Percentiles rank a stretch among this genome's conserved stretches.
phyloP scores from a whole-genome alignment of 2,797 vertebrate species.

The Microhierax caerulescens region DNA sequence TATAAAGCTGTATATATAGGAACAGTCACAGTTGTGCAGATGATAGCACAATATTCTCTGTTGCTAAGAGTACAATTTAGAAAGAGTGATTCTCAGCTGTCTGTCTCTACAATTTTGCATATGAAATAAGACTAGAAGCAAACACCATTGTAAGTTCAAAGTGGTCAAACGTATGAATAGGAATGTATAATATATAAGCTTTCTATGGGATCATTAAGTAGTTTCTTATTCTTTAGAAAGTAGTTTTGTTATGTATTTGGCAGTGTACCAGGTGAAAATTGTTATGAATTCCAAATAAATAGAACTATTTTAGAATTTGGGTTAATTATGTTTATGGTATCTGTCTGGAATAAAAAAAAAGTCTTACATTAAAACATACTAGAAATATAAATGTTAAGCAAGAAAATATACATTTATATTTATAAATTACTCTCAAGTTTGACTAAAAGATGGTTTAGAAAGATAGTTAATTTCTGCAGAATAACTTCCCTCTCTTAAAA shows the following conservation, averaged over 20 bases:
- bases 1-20: constrained; percentile 47
- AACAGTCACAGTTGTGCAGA: constrained; percentile 35
- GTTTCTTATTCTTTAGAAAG: background rate
- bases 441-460: background rate
- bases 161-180: constrained; percentile 9
- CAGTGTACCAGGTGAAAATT: background rate
- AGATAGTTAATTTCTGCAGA: background rate
- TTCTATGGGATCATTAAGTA: background rate
- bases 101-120: background rate
- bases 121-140: constrained; percentile 26
- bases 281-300: background rate
- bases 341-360: background rate
- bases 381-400: background rate
- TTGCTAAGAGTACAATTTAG: constrained; percentile 3
- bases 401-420: background rate
- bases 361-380: background rate
- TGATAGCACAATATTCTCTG: constrained; percentile 30
- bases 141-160: background rate
- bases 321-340: background rate
- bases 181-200: background rate
- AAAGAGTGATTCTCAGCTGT: constrained; percentile 20
- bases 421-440: background rate
- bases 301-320: background rate
- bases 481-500: background rate
- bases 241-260: background rate